Evolutionary conservation across 2,113 vertebrate species (phyloP).

Genomic region (Trematocara stigmaticum): DNA sequence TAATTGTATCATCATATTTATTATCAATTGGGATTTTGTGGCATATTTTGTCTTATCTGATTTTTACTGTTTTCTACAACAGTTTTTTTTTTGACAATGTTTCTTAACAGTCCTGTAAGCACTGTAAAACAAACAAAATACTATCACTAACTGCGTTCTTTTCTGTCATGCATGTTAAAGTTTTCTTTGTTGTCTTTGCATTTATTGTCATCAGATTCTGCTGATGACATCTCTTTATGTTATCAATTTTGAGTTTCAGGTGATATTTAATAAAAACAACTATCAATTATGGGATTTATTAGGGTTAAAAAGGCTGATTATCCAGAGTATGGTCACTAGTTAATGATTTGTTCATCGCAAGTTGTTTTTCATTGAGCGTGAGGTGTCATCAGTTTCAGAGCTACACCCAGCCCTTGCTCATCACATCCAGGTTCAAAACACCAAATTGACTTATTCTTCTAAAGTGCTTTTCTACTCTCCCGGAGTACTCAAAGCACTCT

Average conservation of each 20-base stretch:
- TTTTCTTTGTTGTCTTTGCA: neutral
- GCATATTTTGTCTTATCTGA: neutral
- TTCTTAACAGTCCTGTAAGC: neutral
- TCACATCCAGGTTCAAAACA: neutral
- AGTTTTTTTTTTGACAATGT: neutral
- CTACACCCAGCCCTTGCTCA: rapidly evolving
- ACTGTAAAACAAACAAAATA: neutral
- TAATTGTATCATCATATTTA: neutral
- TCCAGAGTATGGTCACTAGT: neutral
- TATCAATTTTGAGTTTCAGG: neutral
- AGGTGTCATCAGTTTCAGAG: neutral
- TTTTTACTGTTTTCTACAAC: neutral
- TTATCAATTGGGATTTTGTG: neutral
- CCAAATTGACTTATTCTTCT: neutral
- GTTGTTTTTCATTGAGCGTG: neutral
- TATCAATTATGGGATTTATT: neutral
- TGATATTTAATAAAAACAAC: neutral
- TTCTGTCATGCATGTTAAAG: neutral
- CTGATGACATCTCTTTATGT: neutral
- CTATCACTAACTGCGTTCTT: neutral
- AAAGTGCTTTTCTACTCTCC: neutral
- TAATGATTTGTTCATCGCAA: neutral
- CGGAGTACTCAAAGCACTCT: neutral
- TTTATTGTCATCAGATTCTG: neutral
- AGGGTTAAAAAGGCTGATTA: neutral